phyloP scores from a whole-genome alignment of 2,113 vertebrate species.

The Anoura caudifer region DNA sequence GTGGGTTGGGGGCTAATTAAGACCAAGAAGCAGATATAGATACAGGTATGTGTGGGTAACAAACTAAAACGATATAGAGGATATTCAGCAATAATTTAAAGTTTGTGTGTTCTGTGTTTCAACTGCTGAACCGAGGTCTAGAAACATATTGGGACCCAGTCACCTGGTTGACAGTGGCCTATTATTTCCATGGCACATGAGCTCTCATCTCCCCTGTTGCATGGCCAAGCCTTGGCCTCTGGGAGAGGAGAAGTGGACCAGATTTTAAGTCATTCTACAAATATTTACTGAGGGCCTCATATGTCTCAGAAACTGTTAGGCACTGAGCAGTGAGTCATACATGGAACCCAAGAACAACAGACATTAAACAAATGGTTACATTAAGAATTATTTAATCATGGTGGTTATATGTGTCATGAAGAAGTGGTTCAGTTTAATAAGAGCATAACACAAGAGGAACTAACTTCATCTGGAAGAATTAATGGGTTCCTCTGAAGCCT shows the following conservation, averaged over 20 bases:
- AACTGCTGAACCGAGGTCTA: background rate
- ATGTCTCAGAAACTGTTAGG: background rate
- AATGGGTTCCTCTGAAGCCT: background rate
- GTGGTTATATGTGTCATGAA: background rate
- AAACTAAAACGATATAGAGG: background rate
- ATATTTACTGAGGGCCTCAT: background rate
- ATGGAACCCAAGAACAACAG: background rate
- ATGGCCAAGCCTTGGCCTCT: background rate
- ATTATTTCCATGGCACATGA: background rate
- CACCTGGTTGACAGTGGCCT: background rate
- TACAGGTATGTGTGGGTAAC: background rate
- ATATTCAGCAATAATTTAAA: background rate
- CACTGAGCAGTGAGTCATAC: background rate
- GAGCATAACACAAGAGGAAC: background rate
- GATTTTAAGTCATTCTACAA: background rate
- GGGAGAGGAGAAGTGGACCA: background rate
- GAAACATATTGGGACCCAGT: background rate
- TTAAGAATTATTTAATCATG: background rate
- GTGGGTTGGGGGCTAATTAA: background rate
- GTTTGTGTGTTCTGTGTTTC: background rate
- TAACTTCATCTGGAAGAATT: background rate
- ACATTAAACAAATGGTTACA: background rate
- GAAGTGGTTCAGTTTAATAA: background rate
- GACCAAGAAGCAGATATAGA: background rate
- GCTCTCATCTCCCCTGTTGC: background rate